Evolutionary conservation across 2,888 invertebrate species (phyloP), one percentile per base, ranked within the genome.

Genomic region (Leptinotarsa haldemani): DNA sequence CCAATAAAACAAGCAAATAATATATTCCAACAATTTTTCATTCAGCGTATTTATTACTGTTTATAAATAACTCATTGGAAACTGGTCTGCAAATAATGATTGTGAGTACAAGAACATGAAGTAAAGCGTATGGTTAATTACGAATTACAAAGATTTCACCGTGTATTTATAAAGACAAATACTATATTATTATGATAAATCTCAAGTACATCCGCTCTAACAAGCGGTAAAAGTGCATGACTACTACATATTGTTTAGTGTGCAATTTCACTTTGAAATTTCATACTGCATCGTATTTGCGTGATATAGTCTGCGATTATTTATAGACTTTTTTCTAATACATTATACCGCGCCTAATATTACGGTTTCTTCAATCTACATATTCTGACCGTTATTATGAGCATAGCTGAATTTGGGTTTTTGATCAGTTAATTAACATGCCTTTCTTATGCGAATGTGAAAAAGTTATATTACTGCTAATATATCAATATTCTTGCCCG

Each of bases 191-290:
- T 79, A 78, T 78, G 76, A 74, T 78, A 79, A 79, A 79, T 76
- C 75, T 75, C 76, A 71, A 71, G 73, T 78, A 79, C 77, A 79
- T 79, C 79, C 79, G 79, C 71, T 76, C 73, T 77, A 79, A 77
- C 75, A 53, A 77, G 76, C 74, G 75, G 76, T 70, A 78, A 74
- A 78, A 78, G 71, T 74, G 67, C 71, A 71, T 73, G 68, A 61
- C 69, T 74, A 66, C 70, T 64, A 66, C 56, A 66, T 70, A 68
- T 66, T 73, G 68, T 68, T 68, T 58, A 66, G 67, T 48, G 70
- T 61, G 73, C 64, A 73, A 75, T 75, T 75, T 69, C 15, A 70
- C 61, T 70, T 70, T 40, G 52, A 71, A 71, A 65, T 71, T 74
- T 71, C 65, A 68, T 71, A 72, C 71, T 72, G 74, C 69, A 69